phyloP scores from a whole-genome alignment of 2,113 vertebrate species.

The Sardina pilchardus region DNA sequence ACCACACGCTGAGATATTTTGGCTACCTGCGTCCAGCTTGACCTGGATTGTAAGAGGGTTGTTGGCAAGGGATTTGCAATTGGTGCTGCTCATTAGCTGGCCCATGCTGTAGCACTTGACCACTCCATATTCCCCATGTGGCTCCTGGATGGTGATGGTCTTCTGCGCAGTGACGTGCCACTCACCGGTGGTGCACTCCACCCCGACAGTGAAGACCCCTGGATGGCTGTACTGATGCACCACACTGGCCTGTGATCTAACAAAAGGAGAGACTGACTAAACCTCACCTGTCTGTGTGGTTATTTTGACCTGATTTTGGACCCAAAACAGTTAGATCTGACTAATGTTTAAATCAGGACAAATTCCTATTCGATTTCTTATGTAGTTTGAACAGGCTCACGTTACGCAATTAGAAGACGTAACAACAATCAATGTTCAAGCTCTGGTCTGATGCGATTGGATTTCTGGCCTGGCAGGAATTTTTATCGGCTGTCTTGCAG shows the following conservation, averaged over 20 bases:
- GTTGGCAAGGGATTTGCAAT: slow-evolving; percentile 71
- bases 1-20: not conserved
- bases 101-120: slow-evolving; percentile 75
- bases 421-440: no score
- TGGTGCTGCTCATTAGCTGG: slow-evolving; percentile 60
- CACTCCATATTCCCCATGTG: slow-evolving; percentile 65
- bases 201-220: slow-evolving; percentile 79
- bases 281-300: no score
- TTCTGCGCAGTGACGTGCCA: slow-evolving; percentile 86
- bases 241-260: slow-evolving; percentile 75
- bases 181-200: slow-evolving; percentile 86
- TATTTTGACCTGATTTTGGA: no score
- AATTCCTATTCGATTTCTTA: no score
- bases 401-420: no score
- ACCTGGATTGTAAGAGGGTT: slow-evolving; percentile 77
- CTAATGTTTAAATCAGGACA: no score
- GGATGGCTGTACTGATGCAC: slow-evolving; percentile 76
- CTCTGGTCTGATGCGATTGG: no score
- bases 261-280: not conserved
- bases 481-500: no score
- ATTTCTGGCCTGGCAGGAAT: no score
- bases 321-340: no score
- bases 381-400: no score
- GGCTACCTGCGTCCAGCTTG: slow-evolving; percentile 74
- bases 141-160: slow-evolving; percentile 74